Conservation (phyloP, 2,888 invertebrate species). For the Megamerina dolium region DNA sequence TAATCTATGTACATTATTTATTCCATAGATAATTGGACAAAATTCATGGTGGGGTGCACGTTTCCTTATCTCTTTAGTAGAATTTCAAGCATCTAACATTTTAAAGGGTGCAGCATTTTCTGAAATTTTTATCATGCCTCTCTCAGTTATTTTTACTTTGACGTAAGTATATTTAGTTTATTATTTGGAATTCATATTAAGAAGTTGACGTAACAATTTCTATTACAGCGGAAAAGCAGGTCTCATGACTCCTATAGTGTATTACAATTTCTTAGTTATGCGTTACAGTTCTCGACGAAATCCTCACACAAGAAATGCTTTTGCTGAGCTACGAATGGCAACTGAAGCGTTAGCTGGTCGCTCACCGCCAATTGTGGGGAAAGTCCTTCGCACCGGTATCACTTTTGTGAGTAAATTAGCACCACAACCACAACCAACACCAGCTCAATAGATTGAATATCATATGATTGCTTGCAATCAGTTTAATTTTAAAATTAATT, state of each 20-base stretch:
- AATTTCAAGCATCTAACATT: constrained; percentile 85
- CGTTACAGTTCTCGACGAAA: constrained; percentile 92
- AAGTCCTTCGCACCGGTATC: constrained; percentile 58
- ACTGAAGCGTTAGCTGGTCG: constrained; percentile 66
- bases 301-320: constrained; percentile 91
- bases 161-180: constrained; percentile 65
- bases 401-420: constrained; percentile 71
- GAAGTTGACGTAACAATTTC: too few species aligned
- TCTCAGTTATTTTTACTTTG: constrained; percentile 72
- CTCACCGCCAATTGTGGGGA: constrained; percentile 62
- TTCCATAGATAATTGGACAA: constrained; percentile 75
- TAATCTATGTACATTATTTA: background rate
- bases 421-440: constrained; percentile 54
- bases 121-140: constrained; percentile 89
- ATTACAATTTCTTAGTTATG: constrained; percentile 91
- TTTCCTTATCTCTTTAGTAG: constrained; percentile 78
- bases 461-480: too few species aligned
- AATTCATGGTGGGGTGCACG: constrained; percentile 86
- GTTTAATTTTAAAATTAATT: too few species aligned
- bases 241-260: constrained; percentile 88
- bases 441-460: constrained; percentile 25
- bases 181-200: too few species aligned
- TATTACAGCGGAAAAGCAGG: constrained; percentile 78
- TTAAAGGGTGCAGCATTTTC: constrained; percentile 85
- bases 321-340: constrained; percentile 74